Percentiles rank a stretch among this genome's conserved stretches.
phyloP scores from a whole-genome alignment of 92 coral and sea anemone genomes.

The Blastomussa wellsi region DNA sequence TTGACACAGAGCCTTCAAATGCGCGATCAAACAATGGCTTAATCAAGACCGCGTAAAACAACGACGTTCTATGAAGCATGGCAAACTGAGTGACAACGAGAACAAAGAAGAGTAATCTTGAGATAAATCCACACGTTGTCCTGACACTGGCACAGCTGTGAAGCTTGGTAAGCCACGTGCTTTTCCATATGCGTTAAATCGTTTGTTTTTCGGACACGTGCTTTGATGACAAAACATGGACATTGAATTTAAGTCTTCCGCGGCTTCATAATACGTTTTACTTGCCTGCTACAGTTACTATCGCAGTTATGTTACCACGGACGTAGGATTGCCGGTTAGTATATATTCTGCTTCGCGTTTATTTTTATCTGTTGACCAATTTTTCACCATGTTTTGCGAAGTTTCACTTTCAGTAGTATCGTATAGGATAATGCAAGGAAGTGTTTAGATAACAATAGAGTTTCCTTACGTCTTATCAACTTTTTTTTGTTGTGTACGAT shows the following conservation, averaged over 20 bases:
- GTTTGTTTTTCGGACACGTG: constrained; percentile 32
- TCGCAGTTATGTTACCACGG: neutral
- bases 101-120: neutral
- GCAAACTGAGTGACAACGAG: neutral
- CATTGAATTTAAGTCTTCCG: neutral
- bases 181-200: constrained; percentile 11
- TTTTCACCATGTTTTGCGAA: neutral
- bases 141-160: constrained; percentile 37
- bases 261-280: neutral
- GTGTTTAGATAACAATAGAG: neutral
- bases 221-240: neutral
- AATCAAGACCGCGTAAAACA: neutral
- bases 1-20: constrained; percentile 11
- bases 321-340: constrained; percentile 9
- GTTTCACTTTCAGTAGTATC: neutral
- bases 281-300: neutral
- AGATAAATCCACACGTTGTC: neutral
- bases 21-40: constrained; percentile 21
- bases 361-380: neutral
- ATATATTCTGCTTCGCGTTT: neutral
- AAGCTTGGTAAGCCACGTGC: constrained; percentile 33
- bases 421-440: neutral
- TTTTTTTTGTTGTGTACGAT: neutral
- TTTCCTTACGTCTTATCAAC: neutral
- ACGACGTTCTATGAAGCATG: constrained; percentile 20